A percentile compares a stretch with the other conserved stretches of the same genome.
Conservation (phyloP, 2,797 vertebrate species). For the Crenichthys baileyi region DNA sequence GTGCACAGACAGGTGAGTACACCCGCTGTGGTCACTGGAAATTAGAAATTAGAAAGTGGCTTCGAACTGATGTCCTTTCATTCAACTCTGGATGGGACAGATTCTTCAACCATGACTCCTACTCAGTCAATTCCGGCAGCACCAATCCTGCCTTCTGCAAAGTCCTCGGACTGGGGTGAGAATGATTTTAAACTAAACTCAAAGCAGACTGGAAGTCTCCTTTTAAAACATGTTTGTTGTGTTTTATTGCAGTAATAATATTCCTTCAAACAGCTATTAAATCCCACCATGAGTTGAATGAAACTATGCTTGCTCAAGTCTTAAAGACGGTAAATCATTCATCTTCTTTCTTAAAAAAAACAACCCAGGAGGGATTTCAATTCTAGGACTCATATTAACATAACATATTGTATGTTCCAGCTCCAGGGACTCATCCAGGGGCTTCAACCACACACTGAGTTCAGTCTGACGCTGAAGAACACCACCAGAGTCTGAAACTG, state of each 20-base stretch:
- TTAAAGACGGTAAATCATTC: constrained; percentile 24
- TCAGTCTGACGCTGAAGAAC: constrained; percentile 39
- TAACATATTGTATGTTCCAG: constrained; percentile 54
- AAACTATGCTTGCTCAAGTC: neutral
- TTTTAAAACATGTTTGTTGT: neutral
- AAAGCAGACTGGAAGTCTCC: neutral
- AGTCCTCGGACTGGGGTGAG: neutral
- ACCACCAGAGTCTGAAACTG: neutral
- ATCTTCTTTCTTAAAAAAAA: neutral
- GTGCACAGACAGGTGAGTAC: constrained; percentile 56
- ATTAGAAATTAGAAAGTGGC: neutral
- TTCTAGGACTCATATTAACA: neutral
- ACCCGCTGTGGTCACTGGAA: neutral
- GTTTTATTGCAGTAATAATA: constrained; percentile 33
- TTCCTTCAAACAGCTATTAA: constrained; percentile 21
- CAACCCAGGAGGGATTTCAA: neutral
- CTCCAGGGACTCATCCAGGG: neutral
- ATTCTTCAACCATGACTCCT: accelerated
- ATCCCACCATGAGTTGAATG: constrained; percentile 31
- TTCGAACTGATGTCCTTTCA: neutral
- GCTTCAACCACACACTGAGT: neutral
- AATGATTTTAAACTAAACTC: neutral
- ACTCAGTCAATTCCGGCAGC: neutral
- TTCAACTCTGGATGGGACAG: neutral
- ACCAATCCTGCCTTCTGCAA: neutral